Conservation (phyloP, 2,888 invertebrate genomes). For the Tipula vernalis region DNA sequence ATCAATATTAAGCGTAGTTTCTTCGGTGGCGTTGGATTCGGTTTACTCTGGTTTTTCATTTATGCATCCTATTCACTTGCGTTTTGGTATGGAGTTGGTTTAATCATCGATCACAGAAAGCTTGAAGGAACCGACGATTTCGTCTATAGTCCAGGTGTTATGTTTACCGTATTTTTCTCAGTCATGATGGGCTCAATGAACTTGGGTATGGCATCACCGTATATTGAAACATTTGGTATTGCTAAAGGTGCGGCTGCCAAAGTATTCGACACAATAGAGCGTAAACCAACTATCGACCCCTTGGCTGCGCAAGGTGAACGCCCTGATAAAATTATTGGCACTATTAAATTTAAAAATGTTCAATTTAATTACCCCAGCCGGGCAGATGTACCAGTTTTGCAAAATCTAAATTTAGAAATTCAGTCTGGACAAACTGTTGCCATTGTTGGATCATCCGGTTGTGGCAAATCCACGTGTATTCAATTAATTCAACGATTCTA, state of each 20-base stretch:
- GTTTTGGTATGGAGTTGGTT: slow-evolving; percentile 70
- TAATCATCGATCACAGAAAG: slow-evolving; percentile 41
- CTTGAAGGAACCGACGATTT: slow-evolving; percentile 24
- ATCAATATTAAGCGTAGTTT: slow-evolving; percentile 25
- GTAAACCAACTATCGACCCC: slow-evolving; percentile 54
- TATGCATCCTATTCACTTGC: slow-evolving; percentile 61
- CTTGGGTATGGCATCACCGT: slow-evolving; percentile 64
- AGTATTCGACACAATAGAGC: slow-evolving; percentile 58
- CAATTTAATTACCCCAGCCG: slow-evolving; percentile 64
- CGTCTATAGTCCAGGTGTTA: slow-evolving; percentile 43
- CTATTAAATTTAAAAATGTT: slow-evolving; percentile 53
- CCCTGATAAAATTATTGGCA: slow-evolving; percentile 42
- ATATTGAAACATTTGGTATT: slow-evolving; percentile 58
- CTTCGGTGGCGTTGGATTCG: slow-evolving; percentile 40
- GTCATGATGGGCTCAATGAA: slow-evolving; percentile 29
- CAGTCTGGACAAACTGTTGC: slow-evolving; percentile 31
- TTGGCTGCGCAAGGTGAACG: slow-evolving; percentile 44
- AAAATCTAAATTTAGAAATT: slow-evolving; percentile 44
- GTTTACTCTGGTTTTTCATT: slow-evolving; percentile 51
- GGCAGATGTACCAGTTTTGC: slow-evolving; percentile 53
- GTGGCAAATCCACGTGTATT: neutral
- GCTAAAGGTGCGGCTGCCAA: slow-evolving; percentile 61
- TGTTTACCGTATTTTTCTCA: slow-evolving; percentile 43
- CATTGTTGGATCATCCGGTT: neutral
- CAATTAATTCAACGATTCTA: neutral